Evolutionary conservation across 2,888 invertebrate genomes (phyloP), one percentile per base, ranked within the genome.

Genomic region (Gerris lacustris): DNA sequence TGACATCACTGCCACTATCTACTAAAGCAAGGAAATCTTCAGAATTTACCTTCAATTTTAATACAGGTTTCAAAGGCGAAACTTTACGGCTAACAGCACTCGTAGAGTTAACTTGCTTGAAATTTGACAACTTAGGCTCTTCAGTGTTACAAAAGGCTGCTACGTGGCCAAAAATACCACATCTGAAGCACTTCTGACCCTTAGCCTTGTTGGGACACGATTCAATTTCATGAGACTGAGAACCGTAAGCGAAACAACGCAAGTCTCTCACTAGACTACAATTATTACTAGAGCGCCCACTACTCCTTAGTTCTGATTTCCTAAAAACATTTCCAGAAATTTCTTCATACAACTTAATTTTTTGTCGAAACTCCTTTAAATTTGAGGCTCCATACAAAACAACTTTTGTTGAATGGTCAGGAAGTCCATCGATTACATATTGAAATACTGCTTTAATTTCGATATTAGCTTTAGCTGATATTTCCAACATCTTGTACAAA

Each of bases 91-190:
- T 62, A 15, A 15, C 62, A 9, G 62, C 9, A 15, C 9, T 62
- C 15, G 62, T 9, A 62, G 62, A 62, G 11, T 15, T 15, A 11
- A 11, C 15, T 62, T 15, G 62, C 62, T 15, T 62, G 11, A 62
- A 11, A 15, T 62, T 15, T 62, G 15, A 62, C 15, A 11, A 44
- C 63, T 17, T 62, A 69, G 63, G 45, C 44, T 63, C 69, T 69
- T 63, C 63, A 69, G 63, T 63, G 63, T 63, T 69, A 44, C 64
- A 15, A 7, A 7, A 31, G 69, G 45, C 44, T 69, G 70, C 55
- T 67, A 70, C 67, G 44, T 70, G 70, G 17, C 70, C 70, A 67
- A 70, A 70, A 11, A 67, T n/a, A 43, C 67, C 67, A 44, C 70
- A 70, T 67, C 43, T 5, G 18, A 70, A 70, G 67, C 70, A 70